Evolutionary conservation across 2,797 vertebrate species (phyloP), one percentile per base, ranked within the genome.

Genomic region (Lepus oiostolus): DNA sequence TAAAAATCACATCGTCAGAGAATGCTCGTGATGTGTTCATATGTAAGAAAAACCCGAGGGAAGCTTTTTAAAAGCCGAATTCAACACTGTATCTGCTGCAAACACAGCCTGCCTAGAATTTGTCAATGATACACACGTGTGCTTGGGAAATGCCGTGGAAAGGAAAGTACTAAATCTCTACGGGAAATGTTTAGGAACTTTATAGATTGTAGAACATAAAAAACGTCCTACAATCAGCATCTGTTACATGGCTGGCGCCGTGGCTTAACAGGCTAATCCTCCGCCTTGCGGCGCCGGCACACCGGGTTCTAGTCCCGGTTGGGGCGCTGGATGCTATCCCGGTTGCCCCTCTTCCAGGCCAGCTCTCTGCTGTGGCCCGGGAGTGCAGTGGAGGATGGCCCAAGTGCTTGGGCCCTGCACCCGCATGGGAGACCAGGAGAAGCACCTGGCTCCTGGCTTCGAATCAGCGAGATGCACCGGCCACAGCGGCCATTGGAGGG

Each of bases 1-100:
- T 85, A 47, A 71, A 93, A 87, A 83, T 42, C 54, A 71, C 90
- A 50, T 10, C 67, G 47, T 63, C 42, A 32, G 72, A 77, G 58
- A 63, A 76, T 28, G 21, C 7, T 63, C 4, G 3, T 2, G 63
- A 65, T 42, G 17, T 19, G 58, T 9, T 62, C 52, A 5, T 11
- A 26, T 22, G 26, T 42, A 50, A 47, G 47, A 80, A 85, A 68
- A 58, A 13, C 30, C 38, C 4, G 35, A 32, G n/a, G 0, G 2
- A 72, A 52, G 19, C 42, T 67, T 63, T 2, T 7, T 30, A 77
- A 74, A 54, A 14, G 2, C 65, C 17, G 32, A 58, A 77, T 0
- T 65, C 77, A 76, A 35, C 14, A 30, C 21, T 16, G 17, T 63
- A 42, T 42, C 42, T 1, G 42, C 65, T 30, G 35, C 28, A 2